Evolutionary conservation across 2,888 invertebrate genomes (phyloP).

Genomic region (Thalpophila matura): DNA sequence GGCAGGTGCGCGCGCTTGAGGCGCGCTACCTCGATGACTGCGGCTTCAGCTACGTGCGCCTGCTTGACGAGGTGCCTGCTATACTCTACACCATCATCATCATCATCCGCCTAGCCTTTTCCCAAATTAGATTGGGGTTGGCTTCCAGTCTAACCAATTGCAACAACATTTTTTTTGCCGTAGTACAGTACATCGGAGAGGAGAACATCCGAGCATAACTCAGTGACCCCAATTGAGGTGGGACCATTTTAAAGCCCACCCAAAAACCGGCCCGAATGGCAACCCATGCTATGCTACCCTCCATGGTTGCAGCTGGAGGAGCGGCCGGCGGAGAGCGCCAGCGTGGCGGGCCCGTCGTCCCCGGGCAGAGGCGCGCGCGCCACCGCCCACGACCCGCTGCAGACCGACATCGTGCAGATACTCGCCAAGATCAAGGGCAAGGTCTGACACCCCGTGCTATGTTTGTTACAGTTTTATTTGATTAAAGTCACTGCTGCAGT

Average conservation of each 20-base stretch:
- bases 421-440: constrained; percentile 94
- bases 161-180: no score
- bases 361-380: constrained; percentile 32
- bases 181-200: no score
- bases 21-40: constrained; percentile 93
- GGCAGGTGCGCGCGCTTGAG: constrained; percentile 93
- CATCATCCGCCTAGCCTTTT: no score
- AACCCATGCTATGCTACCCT: not conserved
- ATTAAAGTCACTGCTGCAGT: no score
- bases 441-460: constrained; percentile 65
- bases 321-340: constrained; percentile 79
- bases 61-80: constrained; percentile 91
- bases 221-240: no score
- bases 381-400: constrained; percentile 77
- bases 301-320: constrained; percentile 75
- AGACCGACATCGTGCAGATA: constrained; percentile 93
- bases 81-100: no score
- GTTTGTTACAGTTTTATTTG: no score
- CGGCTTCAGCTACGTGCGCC: constrained; percentile 94
- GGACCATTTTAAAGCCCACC: no score
- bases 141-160: no score
- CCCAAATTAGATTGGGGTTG: no score
- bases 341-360: constrained; percentile 65
- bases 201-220: no score
- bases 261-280: no score